phyloP scores from a whole-genome alignment of 2,797 vertebrate species.

The Myiotriccus ornatus region DNA sequence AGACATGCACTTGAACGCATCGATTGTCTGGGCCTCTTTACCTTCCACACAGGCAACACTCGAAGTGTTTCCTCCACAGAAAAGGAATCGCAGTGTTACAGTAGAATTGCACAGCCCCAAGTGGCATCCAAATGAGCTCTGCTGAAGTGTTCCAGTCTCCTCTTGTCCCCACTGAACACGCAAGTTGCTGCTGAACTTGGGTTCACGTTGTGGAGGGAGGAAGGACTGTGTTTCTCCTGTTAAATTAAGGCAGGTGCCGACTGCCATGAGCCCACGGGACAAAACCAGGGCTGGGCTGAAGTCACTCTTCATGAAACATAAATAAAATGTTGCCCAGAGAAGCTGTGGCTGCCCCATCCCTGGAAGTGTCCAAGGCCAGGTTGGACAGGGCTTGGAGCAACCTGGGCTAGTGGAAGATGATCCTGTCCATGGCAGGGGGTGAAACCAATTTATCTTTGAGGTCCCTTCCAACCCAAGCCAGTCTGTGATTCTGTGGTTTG shows the following conservation, averaged over 20 bases:
- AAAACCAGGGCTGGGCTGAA: background rate
- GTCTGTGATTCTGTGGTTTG: too few relatives aligned
- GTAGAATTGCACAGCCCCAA: background rate
- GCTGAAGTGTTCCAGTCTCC: background rate
- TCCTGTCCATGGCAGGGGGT: background rate
- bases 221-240: background rate
- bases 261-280: background rate
- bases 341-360: background rate
- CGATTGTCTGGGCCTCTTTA: background rate
- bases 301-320: background rate
- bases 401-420: fast-evolving
- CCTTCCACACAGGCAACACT: background rate
- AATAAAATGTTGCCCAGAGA: background rate
- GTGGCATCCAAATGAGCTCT: background rate
- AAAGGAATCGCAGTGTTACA: background rate
- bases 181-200: background rate
- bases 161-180: fast-evolving
- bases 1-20: background rate
- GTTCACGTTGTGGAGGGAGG: background rate
- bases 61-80: background rate
- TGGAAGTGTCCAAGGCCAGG: background rate
- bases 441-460: background rate
- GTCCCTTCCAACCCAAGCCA: background rate
- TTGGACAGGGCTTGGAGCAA: fast-evolving
- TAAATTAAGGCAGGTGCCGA: background rate